These are phyloP conservation scores for Athrips mouffetella DNA, from an alignment of 2,888 invertebrate genomes.

Conservation along the genomic window DNA sequence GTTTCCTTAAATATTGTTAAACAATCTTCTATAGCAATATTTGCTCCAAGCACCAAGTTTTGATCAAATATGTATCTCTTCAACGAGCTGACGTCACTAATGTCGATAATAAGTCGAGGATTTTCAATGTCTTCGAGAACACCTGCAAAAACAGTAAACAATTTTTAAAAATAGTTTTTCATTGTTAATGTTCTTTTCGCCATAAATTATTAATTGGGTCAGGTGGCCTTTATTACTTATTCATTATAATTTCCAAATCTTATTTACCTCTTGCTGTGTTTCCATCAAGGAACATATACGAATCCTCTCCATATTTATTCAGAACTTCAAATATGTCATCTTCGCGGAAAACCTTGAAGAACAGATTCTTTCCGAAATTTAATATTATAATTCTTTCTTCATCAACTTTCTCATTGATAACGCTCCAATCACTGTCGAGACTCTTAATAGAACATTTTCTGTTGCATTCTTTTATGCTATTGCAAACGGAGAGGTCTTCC, in stretches of 20 bases:
- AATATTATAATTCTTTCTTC: slow-evolving; percentile 56
- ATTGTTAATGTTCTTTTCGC: neutral
- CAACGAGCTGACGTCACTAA: slow-evolving; percentile 48
- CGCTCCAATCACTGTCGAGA: slow-evolving; percentile 48
- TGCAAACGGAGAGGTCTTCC: slow-evolving; percentile 51
- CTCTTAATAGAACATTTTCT: slow-evolving; percentile 46
- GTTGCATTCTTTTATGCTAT: slow-evolving; percentile 37
- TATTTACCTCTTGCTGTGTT: slow-evolving; percentile 84
- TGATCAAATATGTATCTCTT: slow-evolving; percentile 53
- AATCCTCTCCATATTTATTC: slow-evolving; percentile 51
- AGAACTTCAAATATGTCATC: slow-evolving; percentile 70
- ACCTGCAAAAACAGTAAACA: slow-evolving; percentile 46
- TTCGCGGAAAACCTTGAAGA: slow-evolving; percentile 67
- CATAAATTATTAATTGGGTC: too few species aligned
- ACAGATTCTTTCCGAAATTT: slow-evolving; percentile 65
- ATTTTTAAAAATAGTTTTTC: slow-evolving; percentile 10
- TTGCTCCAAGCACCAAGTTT: slow-evolving; percentile 76
- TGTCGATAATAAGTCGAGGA: slow-evolving; percentile 53
- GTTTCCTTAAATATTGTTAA: slow-evolving; percentile 65
- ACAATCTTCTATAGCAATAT: slow-evolving; percentile 75
- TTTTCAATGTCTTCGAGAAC: slow-evolving; percentile 49
- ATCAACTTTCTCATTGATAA: slow-evolving; percentile 35
- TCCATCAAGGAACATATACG: slow-evolving; percentile 81
- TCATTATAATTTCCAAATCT: neutral
- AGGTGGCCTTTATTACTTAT: too few species aligned